Evolutionary conservation across 1,140 invertebrate genomes (phyloP).

Genomic region (Lerema accius): DNA sequence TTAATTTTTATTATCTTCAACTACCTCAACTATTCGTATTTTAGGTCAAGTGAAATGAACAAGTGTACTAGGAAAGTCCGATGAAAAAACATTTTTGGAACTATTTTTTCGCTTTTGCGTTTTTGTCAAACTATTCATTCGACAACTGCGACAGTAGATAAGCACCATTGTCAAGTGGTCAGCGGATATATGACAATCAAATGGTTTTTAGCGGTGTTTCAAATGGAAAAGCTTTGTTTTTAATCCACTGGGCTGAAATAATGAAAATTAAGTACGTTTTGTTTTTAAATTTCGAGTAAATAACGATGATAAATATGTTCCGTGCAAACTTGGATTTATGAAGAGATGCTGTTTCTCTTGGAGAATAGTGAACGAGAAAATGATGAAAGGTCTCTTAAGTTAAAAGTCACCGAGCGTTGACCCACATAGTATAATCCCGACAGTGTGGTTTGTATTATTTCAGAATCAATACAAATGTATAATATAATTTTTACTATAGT

Average conservation of each 20-base stretch:
- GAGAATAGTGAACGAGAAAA: too few relatives aligned
- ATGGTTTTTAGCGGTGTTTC: conserved; percentile 11
- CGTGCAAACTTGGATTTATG: too few relatives aligned
- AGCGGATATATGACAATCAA: conserved; percentile 13
- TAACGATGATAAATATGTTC: too few relatives aligned
- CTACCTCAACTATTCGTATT: conserved; percentile 11
- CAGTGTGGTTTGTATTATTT: too few relatives aligned
- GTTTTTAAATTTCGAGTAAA: too few relatives aligned
- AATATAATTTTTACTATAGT: too few relatives aligned
- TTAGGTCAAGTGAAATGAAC: conserved; percentile 6
- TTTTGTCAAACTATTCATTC: conserved; percentile 22
- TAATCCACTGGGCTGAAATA: not conserved
- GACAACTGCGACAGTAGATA: conserved; percentile 32
- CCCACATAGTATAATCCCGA: too few relatives aligned
- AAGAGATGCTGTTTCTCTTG: too few relatives aligned
- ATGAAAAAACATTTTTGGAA: conserved; percentile 10
- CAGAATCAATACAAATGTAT: too few relatives aligned
- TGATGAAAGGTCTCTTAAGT: too few relatives aligned
- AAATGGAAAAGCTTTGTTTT: conserved; percentile 27
- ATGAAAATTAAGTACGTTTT: not conserved
- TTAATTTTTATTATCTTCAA: conserved; percentile 38
- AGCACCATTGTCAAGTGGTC: conserved; percentile 24
- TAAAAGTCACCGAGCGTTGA: too few relatives aligned
- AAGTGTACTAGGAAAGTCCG: not conserved
- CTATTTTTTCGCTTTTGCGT: conserved; percentile 5